These are phyloP conservation scores for Plumapathes pennacea DNA, from an alignment of 92 coral and sea anemone species.

Conservation along the genomic window DNA sequence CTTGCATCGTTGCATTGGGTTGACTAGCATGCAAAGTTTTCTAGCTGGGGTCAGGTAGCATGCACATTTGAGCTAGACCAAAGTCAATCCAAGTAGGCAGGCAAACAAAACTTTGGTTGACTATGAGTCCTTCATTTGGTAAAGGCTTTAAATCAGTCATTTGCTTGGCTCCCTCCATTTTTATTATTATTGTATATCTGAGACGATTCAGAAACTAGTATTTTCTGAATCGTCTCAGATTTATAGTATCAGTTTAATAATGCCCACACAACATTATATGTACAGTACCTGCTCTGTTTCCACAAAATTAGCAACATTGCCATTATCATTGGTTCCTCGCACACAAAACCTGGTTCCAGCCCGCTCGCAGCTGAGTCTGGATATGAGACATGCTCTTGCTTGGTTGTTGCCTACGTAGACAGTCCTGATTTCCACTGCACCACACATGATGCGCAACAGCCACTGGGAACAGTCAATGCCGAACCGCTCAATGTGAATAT, in stretches of 20 bases:
- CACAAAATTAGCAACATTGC: constrained; percentile 98
- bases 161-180: too few relatives aligned
- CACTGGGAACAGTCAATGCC: constrained; percentile 80
- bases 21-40: too few relatives aligned
- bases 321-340: constrained; percentile 96
- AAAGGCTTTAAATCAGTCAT: too few relatives aligned
- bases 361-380: constrained; percentile 92
- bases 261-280: background rate
- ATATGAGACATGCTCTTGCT: constrained; percentile 91
- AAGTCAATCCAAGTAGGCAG: too few relatives aligned
- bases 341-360: constrained; percentile 99
- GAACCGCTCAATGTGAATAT: constrained; percentile 86
- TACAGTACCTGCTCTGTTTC: constrained; percentile 98
- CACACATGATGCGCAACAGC: constrained; percentile 93
- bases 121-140: too few relatives aligned
- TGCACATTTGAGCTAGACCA: too few relatives aligned
- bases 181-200: too few relatives aligned
- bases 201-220: too few relatives aligned
- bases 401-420: constrained; percentile 90
- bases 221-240: too few relatives aligned
- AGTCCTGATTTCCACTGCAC: constrained; percentile 89
- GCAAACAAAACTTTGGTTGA: too few relatives aligned
- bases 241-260: background rate
- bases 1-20: too few relatives aligned
- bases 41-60: too few relatives aligned